Conservation (phyloP, 2,888 invertebrate genomes). For the Chymomyza caudatula region DNA sequence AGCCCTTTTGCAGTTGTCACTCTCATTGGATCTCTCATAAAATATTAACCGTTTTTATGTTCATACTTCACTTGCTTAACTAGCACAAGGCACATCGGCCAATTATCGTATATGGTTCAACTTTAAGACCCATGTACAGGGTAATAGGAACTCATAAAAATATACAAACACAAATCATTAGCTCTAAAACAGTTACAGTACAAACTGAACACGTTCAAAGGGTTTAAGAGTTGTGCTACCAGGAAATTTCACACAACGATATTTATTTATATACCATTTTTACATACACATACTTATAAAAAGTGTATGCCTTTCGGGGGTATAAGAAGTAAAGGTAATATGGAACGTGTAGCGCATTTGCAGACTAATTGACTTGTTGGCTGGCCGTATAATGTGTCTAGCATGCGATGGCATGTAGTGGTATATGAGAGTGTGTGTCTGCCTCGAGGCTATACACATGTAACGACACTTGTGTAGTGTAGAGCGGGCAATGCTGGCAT, state of each 20-base stretch:
- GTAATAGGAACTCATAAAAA: not conserved
- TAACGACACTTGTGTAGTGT: constrained; percentile 4
- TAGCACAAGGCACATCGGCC: not conserved
- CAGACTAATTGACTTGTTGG: constrained; percentile 44
- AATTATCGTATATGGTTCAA: not conserved
- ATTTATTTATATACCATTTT: not conserved
- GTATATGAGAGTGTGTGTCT: not conserved
- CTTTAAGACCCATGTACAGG: not conserved
- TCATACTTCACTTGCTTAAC: not conserved
- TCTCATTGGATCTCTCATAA: not conserved
- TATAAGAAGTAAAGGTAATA: not conserved
- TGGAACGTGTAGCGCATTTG: constrained; percentile 12
- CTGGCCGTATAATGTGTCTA: constrained; percentile 23
- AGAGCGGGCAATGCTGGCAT: constrained; percentile 1
- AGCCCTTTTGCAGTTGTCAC: not conserved
- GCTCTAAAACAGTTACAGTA: not conserved
- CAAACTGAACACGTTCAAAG: not conserved
- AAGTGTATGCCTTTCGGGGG: not conserved
- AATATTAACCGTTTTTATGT: not conserved
- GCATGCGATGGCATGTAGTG: constrained; percentile 10
- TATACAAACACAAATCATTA: not conserved
- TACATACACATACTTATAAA: not conserved
- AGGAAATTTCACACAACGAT: not conserved
- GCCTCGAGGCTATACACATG: constrained; percentile 31
- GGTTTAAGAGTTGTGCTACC: not conserved